Percentiles rank a stretch among this genome's conserved stretches.
Conservation (phyloP, 2,113 vertebrate genomes). For the Heliornis fulica region DNA sequence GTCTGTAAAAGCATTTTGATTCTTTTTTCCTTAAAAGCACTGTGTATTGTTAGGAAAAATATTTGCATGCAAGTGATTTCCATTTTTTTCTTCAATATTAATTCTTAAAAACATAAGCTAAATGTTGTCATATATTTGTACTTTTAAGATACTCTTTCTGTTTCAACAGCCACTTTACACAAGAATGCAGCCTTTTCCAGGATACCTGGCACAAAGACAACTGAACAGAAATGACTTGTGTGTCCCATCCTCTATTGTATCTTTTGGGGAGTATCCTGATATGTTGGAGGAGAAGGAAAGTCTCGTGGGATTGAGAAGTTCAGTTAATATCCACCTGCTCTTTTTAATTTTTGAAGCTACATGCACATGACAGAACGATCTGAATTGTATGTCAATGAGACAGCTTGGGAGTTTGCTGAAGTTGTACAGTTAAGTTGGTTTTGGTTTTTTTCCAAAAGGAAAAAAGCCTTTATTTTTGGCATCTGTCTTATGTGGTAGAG, state of each 20-base stretch:
- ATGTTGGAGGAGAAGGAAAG: conserved; percentile 14
- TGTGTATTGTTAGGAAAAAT: not conserved
- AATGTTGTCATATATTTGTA: not conserved
- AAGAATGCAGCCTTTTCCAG: conserved; percentile 8
- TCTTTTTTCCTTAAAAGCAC: not conserved
- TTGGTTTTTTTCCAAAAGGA: not conserved
- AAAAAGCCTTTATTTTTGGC: not conserved
- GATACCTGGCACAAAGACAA: conserved; percentile 29
- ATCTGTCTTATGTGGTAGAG: not conserved
- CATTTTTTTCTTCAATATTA: not conserved
- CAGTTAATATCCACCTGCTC: not conserved
- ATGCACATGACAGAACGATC: not conserved
- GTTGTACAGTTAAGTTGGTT: not conserved
- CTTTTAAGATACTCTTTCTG: conserved; percentile 9
- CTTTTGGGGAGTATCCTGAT: conserved; percentile 37
- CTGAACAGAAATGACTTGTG: conserved; percentile 20
- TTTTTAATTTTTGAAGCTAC: conserved; percentile 8
- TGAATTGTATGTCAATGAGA: not conserved
- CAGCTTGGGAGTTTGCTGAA: not conserved
- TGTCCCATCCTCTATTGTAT: conserved; percentile 12
- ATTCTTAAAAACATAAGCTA: not conserved
- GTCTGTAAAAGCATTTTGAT: not conserved
- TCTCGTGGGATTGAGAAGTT: not conserved
- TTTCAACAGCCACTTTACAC: conserved; percentile 49
- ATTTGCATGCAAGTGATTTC: not conserved